These are phyloP conservation scores for Psilopogon haemacephalus DNA, from an alignment of 2,113 vertebrate species.

Conservation along the genomic window DNA sequence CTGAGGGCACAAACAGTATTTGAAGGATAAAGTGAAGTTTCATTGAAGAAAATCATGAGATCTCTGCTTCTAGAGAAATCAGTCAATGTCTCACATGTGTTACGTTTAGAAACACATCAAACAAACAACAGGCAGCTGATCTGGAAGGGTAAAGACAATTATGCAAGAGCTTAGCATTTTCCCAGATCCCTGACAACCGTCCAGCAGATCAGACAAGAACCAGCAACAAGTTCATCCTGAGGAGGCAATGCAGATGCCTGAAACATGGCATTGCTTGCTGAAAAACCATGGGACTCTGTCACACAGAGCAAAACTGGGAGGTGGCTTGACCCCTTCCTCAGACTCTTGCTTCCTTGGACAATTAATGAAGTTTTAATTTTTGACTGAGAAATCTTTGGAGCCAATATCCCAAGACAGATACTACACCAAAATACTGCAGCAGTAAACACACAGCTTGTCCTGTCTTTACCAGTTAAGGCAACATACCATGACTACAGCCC, in stretches of 20 bases:
- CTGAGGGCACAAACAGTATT: constrained; percentile 45
- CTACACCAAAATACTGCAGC: not conserved
- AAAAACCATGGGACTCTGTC: not conserved
- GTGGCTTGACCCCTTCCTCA: not conserved
- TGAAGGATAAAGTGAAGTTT: constrained; percentile 35
- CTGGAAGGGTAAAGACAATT: constrained; percentile 38
- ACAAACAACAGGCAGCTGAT: not conserved
- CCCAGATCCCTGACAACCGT: not conserved
- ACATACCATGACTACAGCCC: not conserved
- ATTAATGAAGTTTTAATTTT: not conserved
- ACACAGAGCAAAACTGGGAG: not conserved
- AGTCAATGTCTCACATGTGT: constrained; percentile 50
- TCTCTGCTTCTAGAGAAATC: not conserved
- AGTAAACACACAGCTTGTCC: not conserved
- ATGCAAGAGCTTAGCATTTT: constrained; percentile 54
- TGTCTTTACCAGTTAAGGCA: not conserved
- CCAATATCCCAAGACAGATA: not conserved
- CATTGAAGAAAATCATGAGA: not conserved
- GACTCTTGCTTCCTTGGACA: not conserved
- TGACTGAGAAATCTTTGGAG: not conserved
- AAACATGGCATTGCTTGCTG: not conserved
- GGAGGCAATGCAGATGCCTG: not conserved
- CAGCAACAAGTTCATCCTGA: not conserved
- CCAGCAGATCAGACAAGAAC: not conserved
- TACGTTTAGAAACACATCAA: constrained; percentile 45